These are phyloP conservation scores for Dryobates pubescens DNA, from an alignment of 2,797 vertebrate genomes.

Conservation along the genomic window DNA sequence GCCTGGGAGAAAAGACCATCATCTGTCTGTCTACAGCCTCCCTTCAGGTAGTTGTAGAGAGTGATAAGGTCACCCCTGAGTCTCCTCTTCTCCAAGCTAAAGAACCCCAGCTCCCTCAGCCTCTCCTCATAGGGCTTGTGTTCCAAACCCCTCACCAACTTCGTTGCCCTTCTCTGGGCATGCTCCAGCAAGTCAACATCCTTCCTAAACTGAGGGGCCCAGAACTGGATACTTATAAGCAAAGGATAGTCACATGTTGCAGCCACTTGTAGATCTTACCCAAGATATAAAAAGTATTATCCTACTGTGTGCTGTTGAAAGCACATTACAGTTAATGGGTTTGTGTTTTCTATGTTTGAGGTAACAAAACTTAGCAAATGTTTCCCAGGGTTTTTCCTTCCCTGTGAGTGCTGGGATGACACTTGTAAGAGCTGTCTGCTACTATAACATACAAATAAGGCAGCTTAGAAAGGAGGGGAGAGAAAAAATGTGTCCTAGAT, in stretches of 20 bases:
- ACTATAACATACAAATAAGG: not conserved
- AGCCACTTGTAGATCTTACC: not conserved
- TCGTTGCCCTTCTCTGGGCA: too few species aligned
- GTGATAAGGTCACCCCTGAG: too few species aligned
- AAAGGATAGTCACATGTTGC: not conserved
- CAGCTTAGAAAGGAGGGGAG: not conserved
- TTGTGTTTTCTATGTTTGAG: not conserved
- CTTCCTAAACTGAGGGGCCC: too few species aligned
- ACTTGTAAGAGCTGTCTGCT: slow-evolving; percentile 11
- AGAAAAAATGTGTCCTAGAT: not conserved
- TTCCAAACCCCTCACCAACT: too few species aligned
- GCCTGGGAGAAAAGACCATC: too few species aligned
- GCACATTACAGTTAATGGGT: not conserved
- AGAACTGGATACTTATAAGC: not conserved
- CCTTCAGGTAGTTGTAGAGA: too few species aligned
- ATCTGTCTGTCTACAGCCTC: too few species aligned
- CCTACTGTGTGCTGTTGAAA: not conserved
- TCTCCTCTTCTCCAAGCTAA: too few species aligned
- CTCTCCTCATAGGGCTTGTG: too few species aligned
- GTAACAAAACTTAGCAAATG: not conserved
- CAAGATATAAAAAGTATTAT: not conserved
- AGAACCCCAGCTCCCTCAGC: too few species aligned
- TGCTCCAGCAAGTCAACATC: too few species aligned
- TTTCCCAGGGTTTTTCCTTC: not conserved
- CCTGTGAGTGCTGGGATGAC: not conserved